Evolutionary conservation across 53 echinoderm and acorn worm genomes (phyloP).

Genomic region (Hippasteria phrygiana): DNA sequence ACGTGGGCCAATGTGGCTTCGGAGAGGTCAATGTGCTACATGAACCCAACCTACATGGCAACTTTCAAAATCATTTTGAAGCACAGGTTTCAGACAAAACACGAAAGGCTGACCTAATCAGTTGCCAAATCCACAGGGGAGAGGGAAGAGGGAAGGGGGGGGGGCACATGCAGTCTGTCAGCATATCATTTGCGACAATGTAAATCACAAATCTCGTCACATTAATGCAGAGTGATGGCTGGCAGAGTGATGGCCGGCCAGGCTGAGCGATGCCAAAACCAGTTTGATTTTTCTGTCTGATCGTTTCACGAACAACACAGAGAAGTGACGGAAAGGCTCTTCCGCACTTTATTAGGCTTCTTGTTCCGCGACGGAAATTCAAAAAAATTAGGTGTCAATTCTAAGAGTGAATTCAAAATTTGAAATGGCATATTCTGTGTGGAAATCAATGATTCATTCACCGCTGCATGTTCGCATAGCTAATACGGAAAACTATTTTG

Average conservation of each 20-base stretch:
- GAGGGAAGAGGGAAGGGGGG: no score
- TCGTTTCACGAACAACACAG: no score
- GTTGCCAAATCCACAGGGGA: not conserved
- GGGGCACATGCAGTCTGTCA: not conserved
- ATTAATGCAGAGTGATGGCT: constrained; percentile 3
- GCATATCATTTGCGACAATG: not conserved
- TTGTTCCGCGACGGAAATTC: not conserved
- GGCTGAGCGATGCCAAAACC: constrained; percentile 3
- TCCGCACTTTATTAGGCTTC: no score
- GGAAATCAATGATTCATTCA: no score
- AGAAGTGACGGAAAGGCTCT: no score
- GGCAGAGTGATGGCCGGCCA: not conserved
- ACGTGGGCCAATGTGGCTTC: no score
- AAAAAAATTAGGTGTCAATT: not conserved
- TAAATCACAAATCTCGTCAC: constrained; percentile 5
- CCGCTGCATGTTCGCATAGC: no score
- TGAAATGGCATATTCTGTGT: not conserved
- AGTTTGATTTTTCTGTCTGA: not conserved
- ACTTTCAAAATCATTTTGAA: not conserved
- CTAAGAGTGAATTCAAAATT: not conserved
- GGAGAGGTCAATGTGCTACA: no score
- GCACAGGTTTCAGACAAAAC: not conserved
- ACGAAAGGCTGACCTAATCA: not conserved
- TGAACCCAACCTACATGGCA: no score
- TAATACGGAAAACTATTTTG: no score